A percentile compares a stretch with the other conserved stretches of the same genome.
phyloP scores from a whole-genome alignment of 2,113 vertebrate species.

The Panurus biarmicus region DNA sequence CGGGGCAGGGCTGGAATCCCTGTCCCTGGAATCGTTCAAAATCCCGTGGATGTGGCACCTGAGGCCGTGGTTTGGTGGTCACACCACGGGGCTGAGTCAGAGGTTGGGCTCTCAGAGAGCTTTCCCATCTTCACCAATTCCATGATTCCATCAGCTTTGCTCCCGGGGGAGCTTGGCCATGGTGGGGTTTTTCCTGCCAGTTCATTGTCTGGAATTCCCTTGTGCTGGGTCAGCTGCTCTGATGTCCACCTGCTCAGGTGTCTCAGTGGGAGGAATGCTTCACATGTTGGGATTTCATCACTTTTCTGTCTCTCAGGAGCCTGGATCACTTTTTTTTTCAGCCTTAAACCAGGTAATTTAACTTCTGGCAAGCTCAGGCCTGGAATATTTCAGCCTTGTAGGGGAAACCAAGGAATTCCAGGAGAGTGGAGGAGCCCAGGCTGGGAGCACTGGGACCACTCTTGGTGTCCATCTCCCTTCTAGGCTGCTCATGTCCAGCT shows the following conservation, averaged over 20 bases:
- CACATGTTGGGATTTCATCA: background rate
- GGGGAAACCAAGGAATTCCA: background rate
- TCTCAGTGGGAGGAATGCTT: background rate
- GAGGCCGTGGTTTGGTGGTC: fast-evolving
- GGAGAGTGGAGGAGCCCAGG: background rate
- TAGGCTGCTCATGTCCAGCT: fast-evolving
- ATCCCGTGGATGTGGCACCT: fast-evolving
- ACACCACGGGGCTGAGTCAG: no score
- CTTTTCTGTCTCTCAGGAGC: background rate
- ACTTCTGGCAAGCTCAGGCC: background rate
- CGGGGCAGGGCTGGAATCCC: background rate
- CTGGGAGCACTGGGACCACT: background rate
- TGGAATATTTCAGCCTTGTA: background rate
- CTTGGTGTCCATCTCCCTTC: background rate
- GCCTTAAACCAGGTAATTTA: background rate
- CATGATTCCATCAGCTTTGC: background rate
- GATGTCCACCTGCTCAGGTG: background rate
- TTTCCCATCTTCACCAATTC: background rate
- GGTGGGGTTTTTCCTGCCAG: fast-evolving
- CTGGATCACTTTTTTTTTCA: background rate
- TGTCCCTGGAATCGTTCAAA: background rate
- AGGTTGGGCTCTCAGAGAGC: no score
- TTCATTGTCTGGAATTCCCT: background rate
- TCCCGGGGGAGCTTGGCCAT: background rate
- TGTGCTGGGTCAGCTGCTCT: background rate